Conservation (phyloP, 2,113 vertebrate species). For the Xiphophorus couchianus region DNA sequence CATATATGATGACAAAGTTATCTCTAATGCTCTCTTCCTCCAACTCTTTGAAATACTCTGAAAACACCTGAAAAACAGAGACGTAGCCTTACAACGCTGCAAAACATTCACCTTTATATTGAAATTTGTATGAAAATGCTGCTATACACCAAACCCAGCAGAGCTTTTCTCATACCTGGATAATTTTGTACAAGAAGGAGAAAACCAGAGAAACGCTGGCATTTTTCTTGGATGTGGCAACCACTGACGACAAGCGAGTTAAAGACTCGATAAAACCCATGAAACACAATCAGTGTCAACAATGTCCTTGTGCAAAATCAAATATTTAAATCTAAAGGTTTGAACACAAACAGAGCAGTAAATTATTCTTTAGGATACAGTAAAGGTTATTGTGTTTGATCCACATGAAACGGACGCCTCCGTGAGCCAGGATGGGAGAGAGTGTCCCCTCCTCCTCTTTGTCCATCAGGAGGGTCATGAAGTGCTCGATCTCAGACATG, state of each 20-base stretch:
- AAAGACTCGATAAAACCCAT: conserved; percentile 59
- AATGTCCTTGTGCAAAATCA: background rate
- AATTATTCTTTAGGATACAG: conserved; percentile 84
- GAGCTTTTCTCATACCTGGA: conserved; percentile 84
- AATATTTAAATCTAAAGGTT: background rate
- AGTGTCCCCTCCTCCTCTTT: conserved; percentile 96
- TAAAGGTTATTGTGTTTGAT: conserved; percentile 99
- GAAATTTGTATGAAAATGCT: background rate
- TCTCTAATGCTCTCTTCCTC: conserved; percentile 99
- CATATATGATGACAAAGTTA: conserved; percentile 99
- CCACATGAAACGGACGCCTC: conserved; percentile 98
- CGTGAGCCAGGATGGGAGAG: conserved; percentile 94
- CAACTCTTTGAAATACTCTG: conserved; percentile 98
- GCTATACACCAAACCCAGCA: background rate
- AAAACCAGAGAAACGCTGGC: conserved; percentile 96
- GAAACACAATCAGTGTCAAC: background rate
- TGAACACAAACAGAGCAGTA: background rate
- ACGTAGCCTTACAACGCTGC: background rate
- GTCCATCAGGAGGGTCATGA: conserved; percentile 98
- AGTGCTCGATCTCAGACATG: conserved; percentile 99
- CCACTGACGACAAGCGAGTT: conserved; percentile 83
- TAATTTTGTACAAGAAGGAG: conserved; percentile 98
- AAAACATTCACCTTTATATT: background rate
- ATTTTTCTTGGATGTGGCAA: conserved; percentile 98
- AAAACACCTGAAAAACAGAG: conserved; percentile 85